A percentile compares a stretch with the other conserved stretches of the same genome.
phyloP scores from a whole-genome alignment of 2,888 invertebrate species.

The Tromatobia lineatoria region DNA sequence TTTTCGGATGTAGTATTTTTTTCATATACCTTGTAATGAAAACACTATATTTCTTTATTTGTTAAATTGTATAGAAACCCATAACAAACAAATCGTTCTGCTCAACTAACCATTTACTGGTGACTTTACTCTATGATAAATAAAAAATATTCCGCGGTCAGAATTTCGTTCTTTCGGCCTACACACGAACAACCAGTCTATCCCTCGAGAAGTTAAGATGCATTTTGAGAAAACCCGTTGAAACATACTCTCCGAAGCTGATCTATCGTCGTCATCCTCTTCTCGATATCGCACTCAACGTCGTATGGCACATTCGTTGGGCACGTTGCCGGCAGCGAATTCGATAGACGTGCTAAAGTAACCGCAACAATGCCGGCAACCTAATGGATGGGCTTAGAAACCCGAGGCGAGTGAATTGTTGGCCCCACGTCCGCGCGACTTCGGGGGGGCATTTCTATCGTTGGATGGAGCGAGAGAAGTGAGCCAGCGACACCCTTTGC shows the following conservation, averaged over 20 bases:
- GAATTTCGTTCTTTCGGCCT: no score
- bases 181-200: background rate
- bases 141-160: no score
- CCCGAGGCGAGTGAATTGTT: slow-evolving; percentile 85
- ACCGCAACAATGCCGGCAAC: slow-evolving; percentile 82
- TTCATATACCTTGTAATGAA: no score
- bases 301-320: slow-evolving; percentile 32
- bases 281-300: slow-evolving; percentile 1
- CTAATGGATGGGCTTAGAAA: slow-evolving; percentile 84
- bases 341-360: slow-evolving; percentile 79
- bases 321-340: slow-evolving; percentile 68
- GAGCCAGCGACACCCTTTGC: slow-evolving; percentile 81
- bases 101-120: no score
- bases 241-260: background rate
- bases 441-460: slow-evolving; percentile 57
- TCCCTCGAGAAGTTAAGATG: background rate
- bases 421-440: slow-evolving; percentile 80
- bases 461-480: slow-evolving; percentile 49
- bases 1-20: no score
- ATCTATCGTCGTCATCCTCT: background rate
- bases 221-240: background rate
- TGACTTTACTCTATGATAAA: no score
- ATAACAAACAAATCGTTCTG: no score
- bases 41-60: no score
- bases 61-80: no score